Base-by-base conservation (phyloP, 2,797 vertebrate genomes). In the Gallinago stenura region DNA sequence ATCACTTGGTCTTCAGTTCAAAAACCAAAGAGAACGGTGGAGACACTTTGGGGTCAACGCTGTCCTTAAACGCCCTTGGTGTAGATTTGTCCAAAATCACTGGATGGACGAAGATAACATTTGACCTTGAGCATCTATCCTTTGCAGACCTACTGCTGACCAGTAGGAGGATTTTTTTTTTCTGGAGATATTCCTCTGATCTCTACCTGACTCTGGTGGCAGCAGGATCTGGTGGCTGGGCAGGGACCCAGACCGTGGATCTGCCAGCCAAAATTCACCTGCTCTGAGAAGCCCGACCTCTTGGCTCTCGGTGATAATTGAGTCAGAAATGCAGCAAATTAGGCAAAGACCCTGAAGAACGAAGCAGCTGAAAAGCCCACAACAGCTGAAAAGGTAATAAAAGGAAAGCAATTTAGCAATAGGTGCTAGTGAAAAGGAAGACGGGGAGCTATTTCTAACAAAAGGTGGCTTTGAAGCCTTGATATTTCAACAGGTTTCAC, bases 261-360 rank as follows among this genome's bases (percentile, higher is more conserved):
- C 15, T 0, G 0, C 41, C 65, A 80, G 61, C 69, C 80, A 89
- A 92, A 94, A 68, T 72, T 17, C 4, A 9, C 35, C 35, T 11
- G 15, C 64, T 80, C 51, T 30, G 53, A 87, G 48, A 91, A 57
- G 19, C 31, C 28, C 65, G 76, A 88, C n/a, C 54, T 93, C 53
- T 80, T 73, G 33, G 16, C 57, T 83, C 46, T 61, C 25, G 75
- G 62, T 56, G 39, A 72, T 76, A 84, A 95, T 20, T 79, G 69
- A 88, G 68, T 39, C 89, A 93, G 77, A 88, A 85, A 53, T 83
- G 60, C 82, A 87, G 82, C 76, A 91, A 94, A 95, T 87, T 87
- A 96, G 87, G 79, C 64, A 91, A 87, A 91, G 89, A 87, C 51
- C 56, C 91, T 87, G 78, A 95, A 93, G 84, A 95, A 92, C 77